Percentiles rank a stretch among this genome's conserved stretches.
These are phyloP conservation scores for Zaprionus camerounensis DNA, from an alignment of 1,140 invertebrate genomes.

Conservation along the genomic window DNA sequence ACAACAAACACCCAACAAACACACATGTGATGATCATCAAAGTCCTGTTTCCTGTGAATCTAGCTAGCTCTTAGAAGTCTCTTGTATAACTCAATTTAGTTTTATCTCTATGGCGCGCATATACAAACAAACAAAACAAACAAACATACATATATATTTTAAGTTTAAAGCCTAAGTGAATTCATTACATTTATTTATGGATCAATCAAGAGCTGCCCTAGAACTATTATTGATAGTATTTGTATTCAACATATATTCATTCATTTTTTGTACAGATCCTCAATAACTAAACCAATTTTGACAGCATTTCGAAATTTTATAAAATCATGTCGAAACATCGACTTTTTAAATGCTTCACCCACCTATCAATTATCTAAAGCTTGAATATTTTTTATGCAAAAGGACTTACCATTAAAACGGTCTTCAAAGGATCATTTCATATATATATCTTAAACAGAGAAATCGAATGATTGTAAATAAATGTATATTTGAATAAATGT, in stretches of 20 bases:
- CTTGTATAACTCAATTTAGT: constrained; percentile 69
- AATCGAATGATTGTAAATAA: constrained; percentile 63
- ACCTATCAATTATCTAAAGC: constrained; percentile 19
- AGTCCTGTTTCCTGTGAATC: constrained; percentile 81
- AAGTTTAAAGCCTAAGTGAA: constrained; percentile 46
- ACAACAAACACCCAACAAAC: constrained; percentile 40
- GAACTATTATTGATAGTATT: constrained; percentile 47
- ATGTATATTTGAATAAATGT: constrained; percentile 56
- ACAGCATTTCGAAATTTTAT: constrained; percentile 39
- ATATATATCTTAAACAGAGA: constrained; percentile 19
- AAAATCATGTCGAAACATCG: constrained; percentile 12
- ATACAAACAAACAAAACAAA: constrained; percentile 42
- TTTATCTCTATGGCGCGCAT: constrained; percentile 58
- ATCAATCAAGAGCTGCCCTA: constrained; percentile 55
- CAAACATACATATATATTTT: constrained; percentile 35
- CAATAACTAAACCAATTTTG: constrained; percentile 43
- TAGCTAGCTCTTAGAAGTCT: constrained; percentile 73
- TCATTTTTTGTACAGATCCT: constrained; percentile 21
- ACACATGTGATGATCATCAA: constrained; percentile 81
- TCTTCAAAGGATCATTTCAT: constrained; percentile 48
- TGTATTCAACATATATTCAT: constrained; percentile 34
- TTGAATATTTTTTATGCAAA: constrained; percentile 32
- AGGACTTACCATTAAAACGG: constrained; percentile 31
- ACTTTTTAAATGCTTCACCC: constrained; percentile 20
- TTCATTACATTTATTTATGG: constrained; percentile 34